Evolutionary conservation across 2,888 invertebrate species (phyloP).

Genomic region (Mylabris sibirica): DNA sequence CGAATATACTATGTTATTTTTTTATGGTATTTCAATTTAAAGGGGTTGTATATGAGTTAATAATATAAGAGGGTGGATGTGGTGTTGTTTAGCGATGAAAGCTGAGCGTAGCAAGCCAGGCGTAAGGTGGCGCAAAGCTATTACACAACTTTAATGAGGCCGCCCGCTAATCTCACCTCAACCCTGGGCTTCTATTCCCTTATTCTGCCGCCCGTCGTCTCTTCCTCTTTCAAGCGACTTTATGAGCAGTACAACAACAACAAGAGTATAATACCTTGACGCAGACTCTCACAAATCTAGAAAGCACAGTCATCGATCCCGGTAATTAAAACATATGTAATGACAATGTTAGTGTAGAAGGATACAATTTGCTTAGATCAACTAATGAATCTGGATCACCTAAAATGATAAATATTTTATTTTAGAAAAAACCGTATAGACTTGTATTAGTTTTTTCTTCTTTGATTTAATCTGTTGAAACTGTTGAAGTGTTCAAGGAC

Average conservation of each 20-base stretch:
- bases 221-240: constrained; percentile 54
- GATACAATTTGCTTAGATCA: constrained; percentile 35
- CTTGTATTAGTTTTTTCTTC: neutral
- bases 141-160: constrained; percentile 61
- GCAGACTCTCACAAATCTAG: constrained; percentile 56
- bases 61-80: constrained; percentile 44
- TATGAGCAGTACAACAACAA: constrained; percentile 37
- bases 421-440: neutral
- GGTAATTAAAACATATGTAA: constrained; percentile 62
- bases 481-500: constrained; percentile 37
- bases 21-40: constrained; percentile 16
- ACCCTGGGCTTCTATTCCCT: constrained; percentile 41
- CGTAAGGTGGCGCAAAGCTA: constrained; percentile 59
- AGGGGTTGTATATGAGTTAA: constrained; percentile 35
- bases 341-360: constrained; percentile 48
- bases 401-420: neutral
- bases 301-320: constrained; percentile 57
- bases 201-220: constrained; percentile 38
- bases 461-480: neutral
- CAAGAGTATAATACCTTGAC: constrained; percentile 26
- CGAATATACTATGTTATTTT: neutral
- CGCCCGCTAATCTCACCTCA: constrained; percentile 57
- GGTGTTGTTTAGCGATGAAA: constrained; percentile 52
- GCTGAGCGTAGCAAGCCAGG: constrained; percentile 52
- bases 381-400: neutral